Percentiles rank a stretch among this genome's conserved stretches.
phyloP scores from a whole-genome alignment of 1,140 invertebrate genomes.

The Conus betulinus region DNA sequence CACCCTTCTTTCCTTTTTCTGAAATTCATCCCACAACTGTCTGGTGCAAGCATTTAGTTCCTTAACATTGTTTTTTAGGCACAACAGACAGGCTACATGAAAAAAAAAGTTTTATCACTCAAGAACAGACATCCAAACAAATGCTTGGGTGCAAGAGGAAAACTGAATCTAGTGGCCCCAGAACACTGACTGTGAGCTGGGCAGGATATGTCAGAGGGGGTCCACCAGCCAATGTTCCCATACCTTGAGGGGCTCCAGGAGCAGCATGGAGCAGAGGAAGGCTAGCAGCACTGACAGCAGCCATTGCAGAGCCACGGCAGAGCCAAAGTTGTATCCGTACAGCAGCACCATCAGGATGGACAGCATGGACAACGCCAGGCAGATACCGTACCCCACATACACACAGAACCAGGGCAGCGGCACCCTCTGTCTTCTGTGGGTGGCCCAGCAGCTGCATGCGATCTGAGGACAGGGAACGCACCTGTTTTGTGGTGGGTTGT shows the following conservation, averaged over 20 bases:
- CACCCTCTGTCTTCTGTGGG: slow-evolving; percentile 44
- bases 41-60: no score
- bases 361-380: slow-evolving; percentile 53
- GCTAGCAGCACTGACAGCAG: slow-evolving; percentile 64
- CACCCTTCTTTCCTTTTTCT: no score
- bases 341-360: slow-evolving; percentile 66
- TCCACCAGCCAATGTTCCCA: background rate
- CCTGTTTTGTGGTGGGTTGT: no score
- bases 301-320: slow-evolving; percentile 63
- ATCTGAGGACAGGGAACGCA: background rate
- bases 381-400: slow-evolving; percentile 65
- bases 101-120: no score
- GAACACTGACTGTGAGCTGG: no score
- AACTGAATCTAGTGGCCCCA: no score
- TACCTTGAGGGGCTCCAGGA: slow-evolving; percentile 72
- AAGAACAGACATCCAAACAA: no score
- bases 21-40: no score
- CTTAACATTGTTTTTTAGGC: no score
- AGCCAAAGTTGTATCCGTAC: slow-evolving; percentile 68
- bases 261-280: slow-evolving; percentile 61
- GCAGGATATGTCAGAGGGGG: no score
- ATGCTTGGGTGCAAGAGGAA: no score
- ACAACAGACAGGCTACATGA: no score
- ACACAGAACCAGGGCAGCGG: slow-evolving; percentile 68
- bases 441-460: slow-evolving; percentile 25